phyloP scores from a whole-genome alignment of 2,113 vertebrate species.

The Clarias gariepinus region DNA sequence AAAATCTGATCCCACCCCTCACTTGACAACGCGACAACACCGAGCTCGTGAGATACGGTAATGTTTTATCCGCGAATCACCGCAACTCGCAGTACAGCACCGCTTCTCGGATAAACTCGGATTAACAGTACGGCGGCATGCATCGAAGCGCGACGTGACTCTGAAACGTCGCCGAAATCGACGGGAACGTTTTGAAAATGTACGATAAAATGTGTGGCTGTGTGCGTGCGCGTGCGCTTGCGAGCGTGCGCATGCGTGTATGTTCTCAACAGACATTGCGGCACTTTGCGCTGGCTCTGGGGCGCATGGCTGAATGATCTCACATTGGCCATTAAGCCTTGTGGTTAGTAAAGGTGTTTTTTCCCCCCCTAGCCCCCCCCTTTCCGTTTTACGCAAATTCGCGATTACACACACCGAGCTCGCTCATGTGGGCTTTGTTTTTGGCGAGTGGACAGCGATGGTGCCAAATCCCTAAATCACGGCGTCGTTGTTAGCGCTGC shows the following conservation, averaged over 20 bases:
- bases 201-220: constrained; percentile 7
- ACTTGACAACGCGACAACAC: constrained; percentile 74
- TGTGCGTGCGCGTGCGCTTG: background rate
- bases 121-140: background rate
- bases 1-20: constrained; percentile 68
- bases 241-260: constrained; percentile 43
- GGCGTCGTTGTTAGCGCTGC: constrained; percentile 60
- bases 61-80: constrained; percentile 60
- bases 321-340: constrained; percentile 62
- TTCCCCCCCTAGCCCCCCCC: background rate
- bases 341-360: constrained; percentile 44
- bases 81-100: background rate
- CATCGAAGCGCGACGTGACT: background rate
- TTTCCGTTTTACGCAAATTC: constrained; percentile 18
- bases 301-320: constrained; percentile 56
- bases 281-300: constrained; percentile 71
- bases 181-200: constrained; percentile 12
- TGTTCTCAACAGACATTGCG: constrained; percentile 69
- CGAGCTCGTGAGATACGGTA: constrained; percentile 71
- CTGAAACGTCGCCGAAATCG: background rate
- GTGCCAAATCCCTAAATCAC: constrained; percentile 63
- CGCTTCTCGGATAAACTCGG: background rate
- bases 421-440: constrained; percentile 48
- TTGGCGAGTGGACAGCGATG: constrained; percentile 54
- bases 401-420: background rate